Evolutionary conservation across 1,140 invertebrate species (phyloP).

Genomic region (Drosophila paulistorum): DNA sequence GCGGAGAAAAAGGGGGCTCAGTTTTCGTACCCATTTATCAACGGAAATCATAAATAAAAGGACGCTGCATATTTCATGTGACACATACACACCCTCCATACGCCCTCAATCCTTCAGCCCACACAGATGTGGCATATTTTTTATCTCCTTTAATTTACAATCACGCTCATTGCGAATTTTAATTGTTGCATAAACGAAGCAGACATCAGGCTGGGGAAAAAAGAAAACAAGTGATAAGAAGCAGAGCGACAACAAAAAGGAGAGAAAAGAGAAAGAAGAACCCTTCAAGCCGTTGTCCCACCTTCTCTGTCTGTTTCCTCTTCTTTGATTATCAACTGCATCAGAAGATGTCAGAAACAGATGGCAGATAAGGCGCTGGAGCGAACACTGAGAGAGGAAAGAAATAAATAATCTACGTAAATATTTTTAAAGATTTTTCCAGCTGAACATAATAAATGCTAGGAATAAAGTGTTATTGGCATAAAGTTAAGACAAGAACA

Average conservation of each 20-base stretch:
- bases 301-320: slow-evolving; percentile 17
- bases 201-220: slow-evolving; percentile 8
- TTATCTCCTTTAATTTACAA: slow-evolving; percentile 77
- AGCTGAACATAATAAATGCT: no score
- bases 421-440: neutral
- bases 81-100: slow-evolving; percentile 1
- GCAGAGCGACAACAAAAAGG: neutral
- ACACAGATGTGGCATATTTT: slow-evolving; percentile 62
- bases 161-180: slow-evolving; percentile 68
- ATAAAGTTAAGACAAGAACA: no score
- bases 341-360: slow-evolving; percentile 28
- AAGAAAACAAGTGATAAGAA: neutral
- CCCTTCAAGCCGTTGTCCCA: slow-evolving; percentile 16
- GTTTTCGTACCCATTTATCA: slow-evolving; percentile 61
- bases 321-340: slow-evolving; percentile 66
- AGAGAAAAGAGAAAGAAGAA: neutral
- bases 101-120: slow-evolving; percentile 25
- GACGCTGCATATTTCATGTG: slow-evolving; percentile 59
- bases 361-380: neutral
- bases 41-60: slow-evolving; percentile 79
- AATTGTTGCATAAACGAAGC: slow-evolving; percentile 73
- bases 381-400: neutral
- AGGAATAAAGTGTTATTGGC: no score
- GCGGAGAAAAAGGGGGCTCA: neutral
- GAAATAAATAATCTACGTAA: slow-evolving; percentile 1